Evolutionary conservation across 1,140 invertebrate genomes (phyloP).

Genomic region (fruit fly (Drosophila melanogaster)): DNA sequence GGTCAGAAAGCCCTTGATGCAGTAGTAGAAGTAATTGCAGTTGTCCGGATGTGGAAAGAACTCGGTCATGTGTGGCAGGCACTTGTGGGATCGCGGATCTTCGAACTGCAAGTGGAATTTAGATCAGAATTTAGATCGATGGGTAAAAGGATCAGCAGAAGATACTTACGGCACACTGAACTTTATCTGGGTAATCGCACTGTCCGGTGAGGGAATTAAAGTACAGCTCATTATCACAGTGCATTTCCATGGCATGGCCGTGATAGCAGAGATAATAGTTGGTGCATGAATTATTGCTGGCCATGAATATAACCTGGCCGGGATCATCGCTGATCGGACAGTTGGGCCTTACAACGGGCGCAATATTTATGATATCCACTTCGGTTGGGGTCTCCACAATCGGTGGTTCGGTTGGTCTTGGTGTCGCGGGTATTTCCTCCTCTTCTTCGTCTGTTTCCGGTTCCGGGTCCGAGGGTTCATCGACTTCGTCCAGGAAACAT

Average conservation of each 20-base stretch:
- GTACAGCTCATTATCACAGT: conserved; percentile 71
- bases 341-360: conserved; percentile 61
- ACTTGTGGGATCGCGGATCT: conserved; percentile 58
- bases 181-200: conserved; percentile 75
- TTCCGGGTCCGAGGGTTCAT: conserved; percentile 42
- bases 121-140: background rate
- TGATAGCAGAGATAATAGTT: conserved; percentile 78
- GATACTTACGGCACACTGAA: conserved; percentile 64
- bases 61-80: conserved; percentile 70
- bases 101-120: conserved; percentile 45
- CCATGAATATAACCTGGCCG: conserved; percentile 68
- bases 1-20: conserved; percentile 78
- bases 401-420: conserved; percentile 29
- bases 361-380: conserved; percentile 54
- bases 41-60: conserved; percentile 80
- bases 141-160: background rate
- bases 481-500: conserved; percentile 72
- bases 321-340: conserved; percentile 75
- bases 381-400: conserved; percentile 20
- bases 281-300: conserved; percentile 66
- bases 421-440: conserved; percentile 14
- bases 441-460: conserved; percentile 28
- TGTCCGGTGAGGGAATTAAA: conserved; percentile 67
- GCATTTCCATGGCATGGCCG: conserved; percentile 77
- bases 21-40: conserved; percentile 82